Percentiles rank a stretch among this genome's conserved stretches.
Conservation (phyloP, 2,113 vertebrate species). For the Dryoscopus gambensis region DNA sequence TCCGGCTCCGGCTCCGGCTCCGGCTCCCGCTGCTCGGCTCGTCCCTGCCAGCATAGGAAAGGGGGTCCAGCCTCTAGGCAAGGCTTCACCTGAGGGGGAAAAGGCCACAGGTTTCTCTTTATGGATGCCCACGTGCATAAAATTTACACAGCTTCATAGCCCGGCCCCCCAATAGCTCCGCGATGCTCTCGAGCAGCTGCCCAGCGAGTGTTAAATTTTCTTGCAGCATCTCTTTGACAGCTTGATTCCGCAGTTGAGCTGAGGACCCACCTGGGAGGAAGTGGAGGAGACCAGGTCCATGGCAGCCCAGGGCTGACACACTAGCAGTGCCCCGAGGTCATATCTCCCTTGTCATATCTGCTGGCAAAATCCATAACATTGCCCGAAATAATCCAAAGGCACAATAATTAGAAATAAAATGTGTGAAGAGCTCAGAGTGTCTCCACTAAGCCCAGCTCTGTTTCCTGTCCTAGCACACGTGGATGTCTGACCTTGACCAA, state of each 20-base stretch:
- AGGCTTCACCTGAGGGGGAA: background rate
- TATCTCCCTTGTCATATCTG: background rate
- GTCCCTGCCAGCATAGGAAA: rapidly evolving
- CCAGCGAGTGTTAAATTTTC: rapidly evolving
- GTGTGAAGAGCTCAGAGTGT: background rate
- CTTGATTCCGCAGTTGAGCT: background rate
- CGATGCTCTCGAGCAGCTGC: rapidly evolving
- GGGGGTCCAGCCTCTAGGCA: background rate
- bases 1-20: background rate
- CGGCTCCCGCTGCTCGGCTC: background rate
- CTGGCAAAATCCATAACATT: background rate
- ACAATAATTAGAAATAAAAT: background rate
- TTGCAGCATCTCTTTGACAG: background rate
- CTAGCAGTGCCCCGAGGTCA: rapidly evolving
- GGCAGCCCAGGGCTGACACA: background rate
- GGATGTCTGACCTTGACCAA: slow-evolving; percentile 36
- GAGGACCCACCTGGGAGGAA: background rate
- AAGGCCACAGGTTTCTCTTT: background rate
- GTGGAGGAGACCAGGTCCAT: rapidly evolving
- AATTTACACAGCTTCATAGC: rapidly evolving
- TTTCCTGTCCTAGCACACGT: background rate
- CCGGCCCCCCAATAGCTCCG: rapidly evolving
- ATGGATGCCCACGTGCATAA: background rate
- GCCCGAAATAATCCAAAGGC: background rate
- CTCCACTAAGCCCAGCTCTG: background rate